These are phyloP conservation scores for Baccha elongata DNA, from an alignment of 2,888 invertebrate genomes.

Conservation along the genomic window DNA sequence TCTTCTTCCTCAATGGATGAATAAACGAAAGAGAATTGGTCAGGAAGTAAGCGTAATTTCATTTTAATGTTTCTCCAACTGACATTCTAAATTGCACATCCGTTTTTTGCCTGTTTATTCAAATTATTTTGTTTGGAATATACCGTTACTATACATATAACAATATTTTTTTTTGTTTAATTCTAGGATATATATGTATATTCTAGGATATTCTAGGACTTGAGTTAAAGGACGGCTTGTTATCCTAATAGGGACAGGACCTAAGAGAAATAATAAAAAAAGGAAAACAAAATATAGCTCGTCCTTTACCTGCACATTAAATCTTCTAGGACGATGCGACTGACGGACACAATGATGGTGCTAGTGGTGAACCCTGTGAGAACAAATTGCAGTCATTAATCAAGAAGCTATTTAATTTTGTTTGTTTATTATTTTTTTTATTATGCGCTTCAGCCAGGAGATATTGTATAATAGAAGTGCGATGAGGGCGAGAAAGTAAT, in stretches of 20 bases:
- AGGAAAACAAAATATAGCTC: constrained; percentile 14
- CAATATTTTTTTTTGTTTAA: constrained; percentile 1
- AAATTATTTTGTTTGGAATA: constrained; percentile 56
- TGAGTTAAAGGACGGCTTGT: constrained; percentile 51
- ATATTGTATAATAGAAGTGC: constrained; percentile 15
- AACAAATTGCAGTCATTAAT: constrained; percentile 73
- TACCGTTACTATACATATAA: neutral
- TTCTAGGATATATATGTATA: constrained; percentile 3
- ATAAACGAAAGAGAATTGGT: constrained; percentile 47
- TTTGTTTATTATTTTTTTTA: constrained; percentile 20
- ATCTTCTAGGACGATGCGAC: neutral
- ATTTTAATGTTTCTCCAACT: constrained; percentile 72
- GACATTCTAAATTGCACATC: constrained; percentile 72
- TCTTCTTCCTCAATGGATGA: constrained; percentile 11
- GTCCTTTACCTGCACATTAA: neutral
- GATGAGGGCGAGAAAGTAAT: constrained; percentile 11
- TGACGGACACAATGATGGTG: neutral
- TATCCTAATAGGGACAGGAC: constrained; percentile 44
- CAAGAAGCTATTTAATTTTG: constrained; percentile 69
- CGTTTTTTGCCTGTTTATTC: constrained; percentile 55
- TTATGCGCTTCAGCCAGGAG: neutral
- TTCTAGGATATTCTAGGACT: constrained; percentile 21
- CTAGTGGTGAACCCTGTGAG: constrained; percentile 43
- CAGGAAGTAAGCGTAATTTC: constrained; percentile 70
- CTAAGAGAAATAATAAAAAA: constrained; percentile 30